phyloP scores from a whole-genome alignment of 2,113 vertebrate species.

The Erpornis zantholeuca region DNA sequence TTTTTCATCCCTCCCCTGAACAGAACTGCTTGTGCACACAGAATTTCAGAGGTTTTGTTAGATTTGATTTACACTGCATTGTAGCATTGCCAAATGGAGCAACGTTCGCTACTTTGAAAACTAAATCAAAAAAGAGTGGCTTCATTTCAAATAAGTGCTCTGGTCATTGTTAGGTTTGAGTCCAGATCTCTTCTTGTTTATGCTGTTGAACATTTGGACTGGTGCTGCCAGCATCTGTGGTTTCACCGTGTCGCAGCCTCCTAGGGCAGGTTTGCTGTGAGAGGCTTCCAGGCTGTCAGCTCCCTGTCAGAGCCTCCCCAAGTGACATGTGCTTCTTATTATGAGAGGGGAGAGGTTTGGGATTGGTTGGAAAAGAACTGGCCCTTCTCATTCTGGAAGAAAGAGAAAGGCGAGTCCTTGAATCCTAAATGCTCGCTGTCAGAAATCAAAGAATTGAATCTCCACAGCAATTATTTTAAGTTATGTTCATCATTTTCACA shows the following conservation, averaged over 20 bases:
- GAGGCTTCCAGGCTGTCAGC: background rate
- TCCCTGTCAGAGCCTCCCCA: fast-evolving
- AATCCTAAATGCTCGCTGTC: background rate
- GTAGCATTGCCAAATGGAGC: background rate
- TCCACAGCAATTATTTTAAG: background rate
- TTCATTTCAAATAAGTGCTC: background rate
- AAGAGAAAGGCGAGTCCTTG: background rate
- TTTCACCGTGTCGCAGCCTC: background rate
- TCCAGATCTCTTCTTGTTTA: background rate
- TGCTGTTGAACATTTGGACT: background rate
- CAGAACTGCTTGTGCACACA: background rate
- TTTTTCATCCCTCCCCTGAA: background rate
- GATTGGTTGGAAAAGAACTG: background rate
- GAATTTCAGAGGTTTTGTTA: background rate
- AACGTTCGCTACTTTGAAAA: background rate
- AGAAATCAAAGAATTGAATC: background rate
- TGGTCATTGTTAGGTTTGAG: background rate
- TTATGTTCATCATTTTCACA: background rate
- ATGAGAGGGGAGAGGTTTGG: background rate
- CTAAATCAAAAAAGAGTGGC: background rate
- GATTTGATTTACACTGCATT: background rate
- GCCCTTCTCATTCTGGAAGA: background rate
- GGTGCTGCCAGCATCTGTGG: background rate
- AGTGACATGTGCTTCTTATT: background rate
- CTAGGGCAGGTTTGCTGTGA: background rate